Conservation (phyloP, 2,797 vertebrate species). For the Psittacula echo region DNA sequence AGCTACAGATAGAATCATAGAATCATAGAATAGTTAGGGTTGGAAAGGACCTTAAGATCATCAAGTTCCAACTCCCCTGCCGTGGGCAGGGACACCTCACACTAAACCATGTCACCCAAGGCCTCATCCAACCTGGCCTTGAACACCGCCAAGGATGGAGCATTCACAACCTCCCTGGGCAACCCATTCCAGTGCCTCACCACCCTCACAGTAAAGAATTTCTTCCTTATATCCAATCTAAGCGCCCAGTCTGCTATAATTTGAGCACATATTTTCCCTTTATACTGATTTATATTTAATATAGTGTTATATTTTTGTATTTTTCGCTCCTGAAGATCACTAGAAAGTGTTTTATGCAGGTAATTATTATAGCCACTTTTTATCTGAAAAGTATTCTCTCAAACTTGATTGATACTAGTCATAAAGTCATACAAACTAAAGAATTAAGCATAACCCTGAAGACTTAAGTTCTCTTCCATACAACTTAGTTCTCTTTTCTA, state of each 20-base stretch:
- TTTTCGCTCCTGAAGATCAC: neutral
- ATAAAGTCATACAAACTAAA: neutral
- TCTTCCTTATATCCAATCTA: too few species aligned
- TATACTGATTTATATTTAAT: neutral
- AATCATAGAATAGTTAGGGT: too few species aligned
- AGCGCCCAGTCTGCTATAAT: neutral
- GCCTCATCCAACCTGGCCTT: too few species aligned
- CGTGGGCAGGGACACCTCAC: too few species aligned
- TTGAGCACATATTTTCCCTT: neutral
- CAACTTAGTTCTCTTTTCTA: neutral
- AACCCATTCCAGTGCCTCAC: too few species aligned
- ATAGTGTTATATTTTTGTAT: neutral
- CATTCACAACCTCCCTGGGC: too few species aligned
- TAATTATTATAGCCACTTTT: neutral
- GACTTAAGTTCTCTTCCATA: neutral
- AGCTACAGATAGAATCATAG: neutral
- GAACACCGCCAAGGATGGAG: too few species aligned
- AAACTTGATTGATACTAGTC: neutral
- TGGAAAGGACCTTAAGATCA: too few species aligned
- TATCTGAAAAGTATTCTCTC: neutral
- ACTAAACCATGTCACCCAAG: too few species aligned
- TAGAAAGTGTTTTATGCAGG: neutral
- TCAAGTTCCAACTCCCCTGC: too few species aligned
- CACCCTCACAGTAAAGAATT: too few species aligned
- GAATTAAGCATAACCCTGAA: neutral